Evolutionary conservation across 2,888 invertebrate species (phyloP).

Genomic region (Napeogenes sylphis): DNA sequence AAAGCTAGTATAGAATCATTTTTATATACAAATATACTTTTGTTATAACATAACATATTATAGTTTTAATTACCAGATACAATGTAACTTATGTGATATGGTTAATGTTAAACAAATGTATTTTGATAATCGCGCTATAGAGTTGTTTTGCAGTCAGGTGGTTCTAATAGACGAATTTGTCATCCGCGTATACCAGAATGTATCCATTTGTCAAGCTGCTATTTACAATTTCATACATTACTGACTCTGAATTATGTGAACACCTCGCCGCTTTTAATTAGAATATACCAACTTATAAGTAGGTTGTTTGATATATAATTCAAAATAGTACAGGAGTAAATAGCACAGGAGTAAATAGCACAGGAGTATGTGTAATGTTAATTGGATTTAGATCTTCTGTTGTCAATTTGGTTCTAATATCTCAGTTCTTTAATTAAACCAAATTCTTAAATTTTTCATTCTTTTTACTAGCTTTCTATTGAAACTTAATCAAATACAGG

Average conservation of each 20-base stretch:
- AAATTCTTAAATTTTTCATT: too few species aligned
- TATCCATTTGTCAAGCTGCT: constrained; percentile 62
- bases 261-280: constrained; percentile 20
- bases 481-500: too few species aligned
- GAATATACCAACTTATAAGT: constrained; percentile 5
- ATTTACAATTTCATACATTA: constrained; percentile 50
- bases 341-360: too few species aligned
- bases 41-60: too few species aligned
- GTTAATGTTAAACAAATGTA: constrained; percentile 8
- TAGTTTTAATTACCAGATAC: too few species aligned
- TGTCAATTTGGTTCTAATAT: too few species aligned
- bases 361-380: too few species aligned
- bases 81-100: not conserved
- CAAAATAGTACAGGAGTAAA: not conserved
- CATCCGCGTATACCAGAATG: constrained; percentile 60
- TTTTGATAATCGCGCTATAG: constrained; percentile 39
- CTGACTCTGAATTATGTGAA: constrained; percentile 35
- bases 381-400: too few species aligned
- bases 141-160: constrained; percentile 62
- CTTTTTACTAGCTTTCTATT: too few species aligned
- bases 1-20: too few species aligned
- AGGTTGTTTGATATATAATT: constrained; percentile 6
- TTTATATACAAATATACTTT: too few species aligned
- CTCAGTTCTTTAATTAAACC: too few species aligned
- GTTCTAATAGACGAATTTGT: constrained; percentile 67